Base-by-base conservation (phyloP, 2,113 vertebrate species). In the Lophius piscatorius region DNA sequence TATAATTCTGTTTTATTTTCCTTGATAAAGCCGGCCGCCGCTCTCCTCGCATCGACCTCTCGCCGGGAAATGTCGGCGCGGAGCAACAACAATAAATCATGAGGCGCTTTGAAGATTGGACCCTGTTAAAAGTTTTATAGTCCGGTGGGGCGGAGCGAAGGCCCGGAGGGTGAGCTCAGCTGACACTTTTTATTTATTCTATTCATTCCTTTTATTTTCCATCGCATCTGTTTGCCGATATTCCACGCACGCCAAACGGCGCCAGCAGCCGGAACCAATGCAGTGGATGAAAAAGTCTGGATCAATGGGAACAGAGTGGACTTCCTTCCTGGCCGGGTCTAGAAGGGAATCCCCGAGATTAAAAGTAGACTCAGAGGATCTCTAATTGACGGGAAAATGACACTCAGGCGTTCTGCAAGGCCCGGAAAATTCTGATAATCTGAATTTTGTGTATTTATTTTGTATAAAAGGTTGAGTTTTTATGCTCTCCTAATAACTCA, bases 41-140 rank as follows among this genome's bases (percentile, higher is more conserved):
- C 23, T 38, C 51, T 8, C 31, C 24, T 34, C 2, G 1, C 38
- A 46, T 41, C 1, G 2, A 14, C 14, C 58, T 21, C 39, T 36
- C 46, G n/a, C 17, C 9, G 5, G 16, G 18, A 22, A 45, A 14
- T 31, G 67, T 61, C 16, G 0, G 51, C 63, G 48, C 40, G 64
- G 56, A 55, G 20, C 44, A 55, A 59, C 45, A 57, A 62, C 41
- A 39, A 81, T 76, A 74, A 70, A 82, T 79, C 57, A 63, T 29
- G 21, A 52, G 35, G 52, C 59, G 73, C 47, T 82, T 82, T 74
- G 52, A 47, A 79, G 81, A 81, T 70, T 65, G 76, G 48, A 78
- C 48, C 62, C 34, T 17, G 68, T 85, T 76, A 78, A n/a, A 80
- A 76, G 52, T 74, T 76, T 86, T 21, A 78, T 65, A 40, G 59